phyloP scores from a whole-genome alignment of 30 jellyfish, hydroid and myxozoan genomes.

The Sanderia malayensis region DNA sequence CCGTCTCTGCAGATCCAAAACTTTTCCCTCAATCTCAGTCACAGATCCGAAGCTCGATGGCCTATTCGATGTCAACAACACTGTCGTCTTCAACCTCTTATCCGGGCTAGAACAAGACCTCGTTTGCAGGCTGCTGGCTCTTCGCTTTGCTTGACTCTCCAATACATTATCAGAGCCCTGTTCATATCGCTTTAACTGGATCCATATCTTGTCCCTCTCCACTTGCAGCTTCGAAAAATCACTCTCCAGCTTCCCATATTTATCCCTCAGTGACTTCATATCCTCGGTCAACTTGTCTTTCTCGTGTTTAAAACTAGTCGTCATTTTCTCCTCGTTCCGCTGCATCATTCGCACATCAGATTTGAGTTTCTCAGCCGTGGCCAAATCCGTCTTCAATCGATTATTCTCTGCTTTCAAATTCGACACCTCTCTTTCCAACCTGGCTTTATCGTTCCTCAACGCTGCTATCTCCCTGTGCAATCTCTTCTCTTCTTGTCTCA shows the following conservation, averaged over 20 bases:
- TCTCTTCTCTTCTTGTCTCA: constrained; percentile 91
- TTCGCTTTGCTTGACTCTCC: constrained; percentile 37
- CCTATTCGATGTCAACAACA: constrained; percentile 66
- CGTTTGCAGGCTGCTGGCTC: constrained; percentile 64
- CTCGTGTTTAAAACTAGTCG: constrained; percentile 68
- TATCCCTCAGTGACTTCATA: constrained; percentile 60
- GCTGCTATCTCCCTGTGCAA: constrained; percentile 85
- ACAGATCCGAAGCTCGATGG: constrained; percentile 85
- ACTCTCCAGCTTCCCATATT: constrained; percentile 65
- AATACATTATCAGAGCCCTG: constrained; percentile 17
- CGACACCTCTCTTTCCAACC: constrained; percentile 91
- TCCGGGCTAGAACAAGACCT: constrained; percentile 60
- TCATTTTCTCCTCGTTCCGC: constrained; percentile 88
- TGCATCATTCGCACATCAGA: constrained; percentile 72
- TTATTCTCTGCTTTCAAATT: constrained; percentile 82
- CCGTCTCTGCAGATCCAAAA: constrained; percentile 91
- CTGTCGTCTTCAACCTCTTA: constrained; percentile 40
- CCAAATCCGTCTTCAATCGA: constrained; percentile 84
- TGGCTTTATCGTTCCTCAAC: constrained; percentile 77
- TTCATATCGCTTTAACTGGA: constrained; percentile 82
- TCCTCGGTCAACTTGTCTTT: constrained; percentile 76
- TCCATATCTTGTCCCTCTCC: constrained; percentile 84
- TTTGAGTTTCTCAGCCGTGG: constrained; percentile 83
- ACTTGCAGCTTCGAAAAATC: constrained; percentile 67
- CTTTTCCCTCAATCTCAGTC: constrained; percentile 94